Evolutionary conservation across 2,797 vertebrate species (phyloP), one percentile per base, ranked within the genome.

Genomic region (Acestrorhynchus altus): DNA sequence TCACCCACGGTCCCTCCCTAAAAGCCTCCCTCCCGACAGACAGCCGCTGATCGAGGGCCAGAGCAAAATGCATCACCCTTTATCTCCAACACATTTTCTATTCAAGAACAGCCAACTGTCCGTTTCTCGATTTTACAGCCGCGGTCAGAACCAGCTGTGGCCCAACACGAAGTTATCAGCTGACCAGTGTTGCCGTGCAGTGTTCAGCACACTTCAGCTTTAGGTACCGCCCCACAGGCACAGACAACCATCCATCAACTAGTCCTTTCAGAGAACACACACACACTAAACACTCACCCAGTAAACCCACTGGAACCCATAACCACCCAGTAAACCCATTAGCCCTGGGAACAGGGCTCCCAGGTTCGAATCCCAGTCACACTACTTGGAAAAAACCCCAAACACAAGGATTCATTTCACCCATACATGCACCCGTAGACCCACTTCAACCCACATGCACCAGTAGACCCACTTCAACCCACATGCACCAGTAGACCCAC

Each of bases 141-240:
- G 18, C 8, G 47, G 39, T 18, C 47, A 70, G 40, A 54, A 0
- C n/a, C 64, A 26, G 9, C 26, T 4, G 22, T 10, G 2, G 13
- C 44, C 26, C 18, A 46, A 59, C 52, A 78, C 8, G 26, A 78
- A 44, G 56, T n/a, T 8, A 70, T 74, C 78, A 80, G 72, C 72
- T 75, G 78, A 80, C 57, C 64, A 13, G 42, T 35, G 72, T 80
- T 80, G 72, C 78, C 70, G 72, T 63, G 75, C 11, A 31, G 22
- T 28, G 51, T 42, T 72, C 20, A 47, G 69, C 69, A 72, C 65
- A 67, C 72, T 79, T 79, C 64, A 74, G 54, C 64, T 67, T 79
- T 79, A 47, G 49, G 11, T 60, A 42, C 26, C 35, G 49, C 5
- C 1, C 42, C 18, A n/a, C 22, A 42, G 64, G 28, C 18, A 68